Evolutionary conservation across 2,888 invertebrate species (phyloP).

Genomic region (Drosophila ezoana): DNA sequence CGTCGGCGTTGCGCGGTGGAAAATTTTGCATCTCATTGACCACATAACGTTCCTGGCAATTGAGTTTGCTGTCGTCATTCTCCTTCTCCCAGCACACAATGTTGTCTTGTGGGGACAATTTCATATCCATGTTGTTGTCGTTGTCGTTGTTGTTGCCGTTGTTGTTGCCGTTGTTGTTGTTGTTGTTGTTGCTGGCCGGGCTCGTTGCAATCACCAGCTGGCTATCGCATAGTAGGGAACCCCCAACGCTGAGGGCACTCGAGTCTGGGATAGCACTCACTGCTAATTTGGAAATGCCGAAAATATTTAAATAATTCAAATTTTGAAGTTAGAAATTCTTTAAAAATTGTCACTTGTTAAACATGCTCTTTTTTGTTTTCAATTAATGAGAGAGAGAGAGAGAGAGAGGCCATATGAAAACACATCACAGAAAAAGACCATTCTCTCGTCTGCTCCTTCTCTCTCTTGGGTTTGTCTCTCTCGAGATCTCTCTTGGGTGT

Average conservation of each 20-base stretch:
- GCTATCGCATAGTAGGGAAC: slow-evolving; percentile 32
- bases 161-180: not conserved
- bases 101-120: not conserved
- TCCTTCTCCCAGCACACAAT: not conserved
- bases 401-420: no score
- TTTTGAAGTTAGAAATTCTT: slow-evolving; percentile 30
- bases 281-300: slow-evolving; percentile 42
- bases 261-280: slow-evolving; percentile 15
- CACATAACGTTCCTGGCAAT: slow-evolving; percentile 31
- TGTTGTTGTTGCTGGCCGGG: slow-evolving; percentile 2
- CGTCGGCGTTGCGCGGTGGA: slow-evolving; percentile 31
- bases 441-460: no score
- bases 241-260: slow-evolving; percentile 21
- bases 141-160: not conserved
- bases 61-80: not conserved
- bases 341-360: slow-evolving; percentile 1
- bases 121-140: not conserved
- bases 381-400: no score
- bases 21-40: slow-evolving; percentile 34
- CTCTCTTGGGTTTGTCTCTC: no score
- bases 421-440: no score
- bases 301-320: slow-evolving; percentile 18
- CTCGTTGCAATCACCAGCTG: slow-evolving; percentile 11
- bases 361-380: no score
- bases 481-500: no score